A percentile compares a stretch with the other conserved stretches of the same genome.
Conservation (phyloP, 2,113 vertebrate genomes). For the Forbesichthys papilliferus region DNA sequence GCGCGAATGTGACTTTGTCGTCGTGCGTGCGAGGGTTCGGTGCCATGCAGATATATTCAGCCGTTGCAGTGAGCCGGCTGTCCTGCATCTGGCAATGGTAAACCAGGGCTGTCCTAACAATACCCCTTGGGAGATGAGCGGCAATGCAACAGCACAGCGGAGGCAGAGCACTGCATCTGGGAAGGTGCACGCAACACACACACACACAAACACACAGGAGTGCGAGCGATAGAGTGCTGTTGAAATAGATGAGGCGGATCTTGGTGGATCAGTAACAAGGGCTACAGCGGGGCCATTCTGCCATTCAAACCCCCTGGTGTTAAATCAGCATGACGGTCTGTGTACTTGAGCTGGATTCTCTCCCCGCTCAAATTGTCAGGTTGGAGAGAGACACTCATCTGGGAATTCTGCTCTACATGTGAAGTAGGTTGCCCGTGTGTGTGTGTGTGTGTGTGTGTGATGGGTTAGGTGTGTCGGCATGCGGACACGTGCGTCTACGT, state of each 20-base stretch:
- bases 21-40: background rate
- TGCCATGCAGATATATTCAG: background rate
- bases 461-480: background rate
- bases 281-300: conserved; percentile 58
- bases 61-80: background rate
- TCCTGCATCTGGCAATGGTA: conserved; percentile 1
- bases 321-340: conserved; percentile 60
- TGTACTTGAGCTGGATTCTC: conserved; percentile 68
- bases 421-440: conserved; percentile 62
- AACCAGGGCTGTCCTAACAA: background rate
- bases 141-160: background rate
- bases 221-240: conserved; percentile 43
- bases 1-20: too few relatives aligned
- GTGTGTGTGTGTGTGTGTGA: conserved; percentile 23
- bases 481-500: conserved; percentile 3
- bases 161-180: conserved; percentile 6
- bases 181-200: background rate
- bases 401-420: conserved; percentile 69
- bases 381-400: conserved; percentile 67
- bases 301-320: conserved; percentile 51
- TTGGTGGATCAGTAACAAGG: conserved; percentile 56
- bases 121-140: background rate
- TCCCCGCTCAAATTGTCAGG: conserved; percentile 65
- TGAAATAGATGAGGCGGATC: conserved; percentile 58
- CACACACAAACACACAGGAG: conserved; percentile 19